Percentiles rank a stretch among this genome's conserved stretches.
Conservation (phyloP, 2,888 invertebrate genomes). For the Zootermopsis nevadensis region DNA sequence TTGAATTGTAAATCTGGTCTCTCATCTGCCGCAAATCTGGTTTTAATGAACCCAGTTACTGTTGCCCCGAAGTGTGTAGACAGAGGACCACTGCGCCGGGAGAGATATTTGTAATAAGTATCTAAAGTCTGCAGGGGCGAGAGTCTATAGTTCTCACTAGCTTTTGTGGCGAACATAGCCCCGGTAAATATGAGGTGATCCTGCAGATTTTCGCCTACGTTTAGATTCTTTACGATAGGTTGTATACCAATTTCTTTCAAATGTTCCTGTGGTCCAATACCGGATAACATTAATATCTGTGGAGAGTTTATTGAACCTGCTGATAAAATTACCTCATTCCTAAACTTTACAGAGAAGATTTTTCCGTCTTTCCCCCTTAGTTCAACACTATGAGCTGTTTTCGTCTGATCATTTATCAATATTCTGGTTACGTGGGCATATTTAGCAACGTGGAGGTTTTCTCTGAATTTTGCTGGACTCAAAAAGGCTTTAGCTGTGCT, state of each 20-base stretch:
- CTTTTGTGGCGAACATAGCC: constrained; percentile 62
- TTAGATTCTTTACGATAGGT: constrained; percentile 67
- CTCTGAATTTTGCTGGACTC: constrained; percentile 68
- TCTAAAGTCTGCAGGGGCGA: not conserved
- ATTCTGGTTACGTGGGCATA: constrained; percentile 71
- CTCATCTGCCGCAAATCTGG: not conserved
- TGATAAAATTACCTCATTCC: constrained; percentile 49
- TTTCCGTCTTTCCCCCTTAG: constrained; percentile 66
- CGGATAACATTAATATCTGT: constrained; percentile 50
- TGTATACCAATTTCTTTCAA: constrained; percentile 61
- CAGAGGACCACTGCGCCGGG: not conserved
- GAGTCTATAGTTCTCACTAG: constrained; percentile 64
- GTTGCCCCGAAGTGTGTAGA: not conserved
- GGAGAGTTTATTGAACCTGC: constrained; percentile 50
- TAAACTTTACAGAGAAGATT: constrained; percentile 27
- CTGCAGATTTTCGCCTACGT: constrained; percentile 63
- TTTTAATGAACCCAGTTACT: not conserved
- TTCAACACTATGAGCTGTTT: constrained; percentile 71
- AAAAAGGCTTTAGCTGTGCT: constrained; percentile 77
- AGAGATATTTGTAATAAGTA: not conserved
- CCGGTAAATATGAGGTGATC: constrained; percentile 62
- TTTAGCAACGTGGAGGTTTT: constrained; percentile 73
- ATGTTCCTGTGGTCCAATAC: constrained; percentile 50
- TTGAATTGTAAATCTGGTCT: constrained; percentile 70
- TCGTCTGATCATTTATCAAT: constrained; percentile 68